Percentiles rank a stretch among this genome's conserved stretches.
These are phyloP conservation scores for Melipona quadrifasciata DNA, from an alignment of 1,140 invertebrate genomes.

Conservation along the genomic window DNA sequence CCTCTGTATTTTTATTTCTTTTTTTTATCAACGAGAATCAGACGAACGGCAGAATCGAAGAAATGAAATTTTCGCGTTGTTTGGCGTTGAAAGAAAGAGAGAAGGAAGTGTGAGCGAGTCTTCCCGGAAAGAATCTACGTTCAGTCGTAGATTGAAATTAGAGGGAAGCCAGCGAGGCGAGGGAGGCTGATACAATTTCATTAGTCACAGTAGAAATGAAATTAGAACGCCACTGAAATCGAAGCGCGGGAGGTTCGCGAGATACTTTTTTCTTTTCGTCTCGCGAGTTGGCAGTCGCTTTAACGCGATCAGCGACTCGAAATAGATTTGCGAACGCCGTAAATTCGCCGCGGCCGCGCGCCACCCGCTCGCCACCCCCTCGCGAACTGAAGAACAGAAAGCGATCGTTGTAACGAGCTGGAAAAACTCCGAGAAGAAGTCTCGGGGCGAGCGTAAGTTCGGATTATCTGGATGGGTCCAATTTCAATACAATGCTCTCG, in stretches of 20 bases:
- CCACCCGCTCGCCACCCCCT: too few relatives aligned
- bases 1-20: too few relatives aligned
- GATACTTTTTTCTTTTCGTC: not conserved
- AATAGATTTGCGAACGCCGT: slow-evolving; percentile 10
- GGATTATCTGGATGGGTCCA: slow-evolving; percentile 62
- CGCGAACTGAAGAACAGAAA: slow-evolving; percentile 15
- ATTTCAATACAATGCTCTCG: slow-evolving; percentile 59
- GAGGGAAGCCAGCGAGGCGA: too few relatives aligned
- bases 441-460: slow-evolving; percentile 42
- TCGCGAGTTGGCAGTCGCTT: not conserved
- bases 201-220: not conserved
- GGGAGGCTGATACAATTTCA: not conserved
- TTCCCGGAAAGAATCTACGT: too few relatives aligned
- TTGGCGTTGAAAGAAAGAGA: too few relatives aligned
- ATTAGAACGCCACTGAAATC: not conserved
- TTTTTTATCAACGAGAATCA: too few relatives aligned
- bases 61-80: too few relatives aligned
- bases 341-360: not conserved
- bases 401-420: slow-evolving; percentile 58
- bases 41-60: too few relatives aligned
- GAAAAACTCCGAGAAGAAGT: slow-evolving; percentile 46
- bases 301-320: slow-evolving; percentile 1
- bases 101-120: too few relatives aligned
- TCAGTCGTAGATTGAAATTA: not conserved
- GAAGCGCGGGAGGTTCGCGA: not conserved